Base-by-base conservation (phyloP, 2,888 invertebrate genomes). In the Monochamus alternatus region DNA sequence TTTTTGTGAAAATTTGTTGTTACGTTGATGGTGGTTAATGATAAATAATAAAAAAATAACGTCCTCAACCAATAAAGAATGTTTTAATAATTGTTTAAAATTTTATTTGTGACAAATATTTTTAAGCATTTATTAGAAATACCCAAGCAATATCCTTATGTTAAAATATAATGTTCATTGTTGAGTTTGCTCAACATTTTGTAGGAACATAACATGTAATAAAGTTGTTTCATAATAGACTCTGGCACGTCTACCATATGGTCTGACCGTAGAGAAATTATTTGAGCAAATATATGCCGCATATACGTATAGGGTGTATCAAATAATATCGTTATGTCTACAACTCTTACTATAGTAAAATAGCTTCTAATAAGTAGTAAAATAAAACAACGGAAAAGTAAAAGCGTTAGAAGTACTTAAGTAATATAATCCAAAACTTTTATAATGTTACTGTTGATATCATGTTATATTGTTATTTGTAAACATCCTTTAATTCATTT, bases 141-240 rank as follows among this genome's bases (percentile, higher is more conserved):
- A 2, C 59, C 59, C 9, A 52, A 12, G 32, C 8, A 38, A 32
- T 38, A n/a, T 30, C 32, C 31, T 63, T 38, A 5, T 63, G 22
- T 14, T 55, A 55, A 55, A 55, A 55, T 55, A 51, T 51, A 52
- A 12, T 2, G 9, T 52, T 1, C 14, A n/a, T 55, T 2, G 55
- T 55, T 55, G n/a, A 55, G 55, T 66, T 66, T 66, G 52, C 32
- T 38, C 8, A 38, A 58, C 38, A 58, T 68, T 68, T 68, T 58
- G 58, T 58, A 68, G 44, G 10, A 60, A 52, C 14, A 7, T 38
- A 38, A 44, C 38, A 38, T 38, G 38, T 58, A 58, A 68, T 58
- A 68, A 68, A 58, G 55, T 58, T 52, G 22, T 68, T 68, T 58
- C 67, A 43, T 68, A 68, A 68, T 8, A 22, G 31, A 7, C 22